Evolutionary conservation across 2,888 invertebrate species (phyloP).

Genomic region (Ochropleura plecta): DNA sequence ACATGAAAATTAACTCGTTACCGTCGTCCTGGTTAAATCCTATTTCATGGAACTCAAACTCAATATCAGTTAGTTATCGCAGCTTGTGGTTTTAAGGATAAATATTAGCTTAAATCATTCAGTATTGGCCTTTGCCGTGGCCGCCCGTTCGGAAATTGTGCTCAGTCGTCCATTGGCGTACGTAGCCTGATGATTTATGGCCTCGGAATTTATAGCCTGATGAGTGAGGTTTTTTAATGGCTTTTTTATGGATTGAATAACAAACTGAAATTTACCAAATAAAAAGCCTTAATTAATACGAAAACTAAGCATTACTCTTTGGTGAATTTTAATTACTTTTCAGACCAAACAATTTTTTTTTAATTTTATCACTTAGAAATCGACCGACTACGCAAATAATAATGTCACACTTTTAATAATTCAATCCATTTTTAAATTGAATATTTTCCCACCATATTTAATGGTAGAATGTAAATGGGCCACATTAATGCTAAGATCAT

Average conservation of each 20-base stretch:
- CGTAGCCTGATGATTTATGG: constrained; percentile 44
- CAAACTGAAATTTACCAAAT: too few species aligned
- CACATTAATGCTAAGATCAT: too few species aligned
- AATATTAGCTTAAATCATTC: constrained; percentile 56
- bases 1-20: not conserved
- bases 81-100: constrained; percentile 36
- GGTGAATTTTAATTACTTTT: not conserved
- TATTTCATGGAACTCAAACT: constrained; percentile 24
- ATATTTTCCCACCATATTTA: too few species aligned
- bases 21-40: not conserved
- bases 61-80: constrained; percentile 45
- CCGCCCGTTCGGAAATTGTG: constrained; percentile 58
- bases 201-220: constrained; percentile 25
- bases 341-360: not conserved
- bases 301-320: not conserved
- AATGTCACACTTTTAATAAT: too few species aligned
- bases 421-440: too few species aligned
- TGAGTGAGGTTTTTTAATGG: constrained; percentile 27
- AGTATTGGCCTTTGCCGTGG: constrained; percentile 7
- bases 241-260: not conserved
- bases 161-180: constrained; percentile 44
- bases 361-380: not conserved
- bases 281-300: too few species aligned
- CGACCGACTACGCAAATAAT: not conserved
- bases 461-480: too few species aligned